Conservation (phyloP, 2,888 invertebrate species). For the Perithous albicinctus region DNA sequence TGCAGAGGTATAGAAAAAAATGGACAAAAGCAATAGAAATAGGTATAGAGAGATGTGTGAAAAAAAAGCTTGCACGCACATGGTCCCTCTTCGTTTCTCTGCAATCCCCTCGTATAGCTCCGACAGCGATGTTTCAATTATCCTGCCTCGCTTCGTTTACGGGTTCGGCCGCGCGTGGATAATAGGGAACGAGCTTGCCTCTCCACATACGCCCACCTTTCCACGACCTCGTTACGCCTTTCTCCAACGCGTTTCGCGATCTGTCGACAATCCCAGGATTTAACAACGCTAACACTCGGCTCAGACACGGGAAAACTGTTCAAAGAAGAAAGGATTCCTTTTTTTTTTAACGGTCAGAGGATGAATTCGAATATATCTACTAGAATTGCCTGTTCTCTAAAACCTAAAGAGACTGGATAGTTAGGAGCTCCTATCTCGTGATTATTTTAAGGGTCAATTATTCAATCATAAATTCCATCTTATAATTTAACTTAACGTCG, state of each 20-base stretch:
- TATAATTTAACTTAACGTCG: too few species aligned
- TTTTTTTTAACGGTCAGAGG: neutral
- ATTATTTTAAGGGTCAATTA: too few species aligned
- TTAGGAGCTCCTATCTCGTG: too few species aligned
- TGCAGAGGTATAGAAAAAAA: constrained; percentile 12
- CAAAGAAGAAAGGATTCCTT: constrained; percentile 9
- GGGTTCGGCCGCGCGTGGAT: constrained; percentile 49
- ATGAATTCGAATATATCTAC: too few species aligned
- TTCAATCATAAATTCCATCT: too few species aligned
- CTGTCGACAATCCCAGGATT: constrained; percentile 24
- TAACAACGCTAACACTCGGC: constrained; percentile 22
- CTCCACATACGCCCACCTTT: constrained; percentile 57
- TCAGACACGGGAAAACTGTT: neutral
- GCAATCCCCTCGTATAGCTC: constrained; percentile 10
- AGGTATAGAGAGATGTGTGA: neutral
- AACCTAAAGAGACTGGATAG: too few species aligned
- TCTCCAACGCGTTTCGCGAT: constrained; percentile 28
- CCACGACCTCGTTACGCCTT: constrained; percentile 66
- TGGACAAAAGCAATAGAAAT: neutral
- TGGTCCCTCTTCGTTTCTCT: neutral
- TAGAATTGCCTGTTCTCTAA: too few species aligned
- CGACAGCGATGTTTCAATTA: constrained; percentile 52
- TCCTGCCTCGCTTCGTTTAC: constrained; percentile 51
- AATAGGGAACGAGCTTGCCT: constrained; percentile 52
- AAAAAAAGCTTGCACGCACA: neutral